Conservation (phyloP, 2,888 invertebrate genomes). For the Melangyna quadrimaculata region DNA sequence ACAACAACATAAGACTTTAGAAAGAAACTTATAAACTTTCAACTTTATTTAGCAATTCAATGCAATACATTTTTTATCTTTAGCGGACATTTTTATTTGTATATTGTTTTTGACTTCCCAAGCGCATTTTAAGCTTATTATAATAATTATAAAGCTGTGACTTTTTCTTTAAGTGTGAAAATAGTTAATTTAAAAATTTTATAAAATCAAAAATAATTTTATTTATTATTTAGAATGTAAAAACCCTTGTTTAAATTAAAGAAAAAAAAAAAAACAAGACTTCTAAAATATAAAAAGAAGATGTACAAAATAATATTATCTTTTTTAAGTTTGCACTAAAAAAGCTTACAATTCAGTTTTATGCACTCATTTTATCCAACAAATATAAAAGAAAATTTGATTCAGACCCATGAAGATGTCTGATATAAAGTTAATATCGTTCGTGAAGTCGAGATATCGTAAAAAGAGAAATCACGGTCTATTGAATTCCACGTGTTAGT, state of each 20-base stretch:
- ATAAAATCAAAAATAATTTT: background rate
- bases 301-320: background rate
- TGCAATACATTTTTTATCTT: constrained; percentile 42
- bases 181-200: constrained; percentile 21
- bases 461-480: no score
- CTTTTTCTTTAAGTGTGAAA: constrained; percentile 29
- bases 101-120: constrained; percentile 33
- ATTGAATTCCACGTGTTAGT: no score
- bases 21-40: constrained; percentile 31
- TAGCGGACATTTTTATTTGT: constrained; percentile 44
- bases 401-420: no score
- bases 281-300: background rate
- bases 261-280: background rate
- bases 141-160: constrained; percentile 47
- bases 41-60: constrained; percentile 50
- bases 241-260: background rate
- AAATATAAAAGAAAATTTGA: no score
- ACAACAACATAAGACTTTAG: constrained; percentile 18
- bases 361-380: no score
- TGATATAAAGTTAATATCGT: no score
- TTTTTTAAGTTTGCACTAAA: background rate
- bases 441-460: no score
- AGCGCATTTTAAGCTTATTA: constrained; percentile 28
- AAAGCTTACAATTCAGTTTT: background rate
- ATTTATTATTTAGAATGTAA: constrained; percentile 14